Percentiles rank a stretch among this genome's conserved stretches.
Evolutionary conservation across 2,797 vertebrate species (phyloP).

Genomic region (Pogonophryne albipinna): DNA sequence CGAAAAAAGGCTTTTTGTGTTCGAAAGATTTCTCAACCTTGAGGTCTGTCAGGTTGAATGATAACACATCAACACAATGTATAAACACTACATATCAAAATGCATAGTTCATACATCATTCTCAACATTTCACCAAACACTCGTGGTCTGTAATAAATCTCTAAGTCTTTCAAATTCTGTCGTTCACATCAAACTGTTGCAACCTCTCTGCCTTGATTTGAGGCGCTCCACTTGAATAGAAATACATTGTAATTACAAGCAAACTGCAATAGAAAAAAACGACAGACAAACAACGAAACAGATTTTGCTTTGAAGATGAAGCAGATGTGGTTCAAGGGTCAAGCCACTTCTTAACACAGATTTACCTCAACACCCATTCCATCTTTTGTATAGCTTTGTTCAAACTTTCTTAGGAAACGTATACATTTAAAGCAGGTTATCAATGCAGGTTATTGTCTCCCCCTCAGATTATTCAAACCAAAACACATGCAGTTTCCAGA

Average conservation of each 20-base stretch:
- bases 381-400: background rate
- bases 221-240: background rate
- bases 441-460: conserved; percentile 38
- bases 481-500: conserved; percentile 28
- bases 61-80: background rate
- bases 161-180: background rate
- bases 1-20: background rate
- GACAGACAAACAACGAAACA: background rate
- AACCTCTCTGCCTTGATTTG: too few species aligned
- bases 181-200: too few species aligned
- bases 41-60: background rate
- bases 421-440: conserved; percentile 33
- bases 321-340: background rate
- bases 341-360: background rate
- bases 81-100: background rate
- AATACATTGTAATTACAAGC: background rate
- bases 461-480: conserved; percentile 43
- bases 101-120: background rate
- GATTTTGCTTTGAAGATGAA: background rate
- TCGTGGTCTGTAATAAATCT: too few species aligned
- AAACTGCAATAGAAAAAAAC: background rate
- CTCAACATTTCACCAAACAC: background rate
- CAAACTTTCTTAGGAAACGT: conserved; percentile 9
- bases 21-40: background rate
- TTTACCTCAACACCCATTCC: background rate